These are phyloP conservation scores for Podocnemis expansa DNA, from an alignment of 2,113 vertebrate genomes.

Conservation along the genomic window DNA sequence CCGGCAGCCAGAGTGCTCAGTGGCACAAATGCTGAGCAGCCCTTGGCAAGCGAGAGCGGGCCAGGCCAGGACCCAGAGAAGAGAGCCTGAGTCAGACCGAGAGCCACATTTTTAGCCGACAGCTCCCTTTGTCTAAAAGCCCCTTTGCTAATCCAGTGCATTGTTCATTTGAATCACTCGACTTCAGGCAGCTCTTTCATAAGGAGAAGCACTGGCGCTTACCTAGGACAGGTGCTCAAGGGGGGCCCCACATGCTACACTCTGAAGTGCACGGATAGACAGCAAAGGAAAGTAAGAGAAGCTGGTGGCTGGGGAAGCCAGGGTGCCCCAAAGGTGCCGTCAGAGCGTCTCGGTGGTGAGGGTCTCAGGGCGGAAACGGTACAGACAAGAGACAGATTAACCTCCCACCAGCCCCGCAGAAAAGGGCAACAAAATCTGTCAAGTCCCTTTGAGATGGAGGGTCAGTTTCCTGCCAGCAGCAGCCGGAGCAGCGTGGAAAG, in stretches of 20 bases:
- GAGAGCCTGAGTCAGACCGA: slow-evolving; percentile 37
- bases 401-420: neutral
- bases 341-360: neutral
- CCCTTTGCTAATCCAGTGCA: no score
- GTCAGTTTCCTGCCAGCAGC: neutral
- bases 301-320: neutral
- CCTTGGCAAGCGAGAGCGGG: fast-evolving
- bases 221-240: neutral
- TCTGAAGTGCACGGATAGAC: neutral
- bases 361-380: neutral
- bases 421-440: neutral
- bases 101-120: slow-evolving; percentile 1
- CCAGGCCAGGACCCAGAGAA: neutral
- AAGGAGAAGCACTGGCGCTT: no score
- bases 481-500: neutral
- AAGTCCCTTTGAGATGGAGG: neutral
- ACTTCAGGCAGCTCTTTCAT: neutral
- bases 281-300: neutral
- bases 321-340: neutral
- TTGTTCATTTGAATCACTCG: neutral
- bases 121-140: neutral
- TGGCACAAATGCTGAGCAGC: neutral
- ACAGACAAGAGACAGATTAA: neutral
- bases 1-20: fast-evolving
- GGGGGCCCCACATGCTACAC: neutral